A percentile compares a stretch with the other conserved stretches of the same genome.
These are phyloP conservation scores for Eupleurogrammus muticus DNA, from an alignment of 2,797 vertebrate species.

Conservation along the genomic window DNA sequence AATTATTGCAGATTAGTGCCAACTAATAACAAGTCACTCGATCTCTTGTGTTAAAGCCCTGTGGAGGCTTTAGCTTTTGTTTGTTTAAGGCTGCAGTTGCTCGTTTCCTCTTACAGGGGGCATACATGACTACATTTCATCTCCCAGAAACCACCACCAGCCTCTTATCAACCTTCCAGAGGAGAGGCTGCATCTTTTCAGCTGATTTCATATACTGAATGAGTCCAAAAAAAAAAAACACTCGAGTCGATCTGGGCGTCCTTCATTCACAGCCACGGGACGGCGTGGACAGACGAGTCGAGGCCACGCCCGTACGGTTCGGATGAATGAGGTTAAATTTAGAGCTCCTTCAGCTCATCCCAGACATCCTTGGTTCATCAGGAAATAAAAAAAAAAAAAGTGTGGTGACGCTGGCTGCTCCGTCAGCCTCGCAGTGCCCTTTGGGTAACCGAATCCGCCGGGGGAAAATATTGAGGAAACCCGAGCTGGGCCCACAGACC, in stretches of 20 bases:
- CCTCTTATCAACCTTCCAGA: slow-evolving; percentile 38
- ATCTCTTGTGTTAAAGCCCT: background rate
- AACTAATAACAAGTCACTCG: background rate
- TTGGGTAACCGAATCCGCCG: slow-evolving; percentile 90
- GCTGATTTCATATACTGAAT: slow-evolving; percentile 40
- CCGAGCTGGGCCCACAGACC: slow-evolving; percentile 87
- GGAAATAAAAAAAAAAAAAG: slow-evolving; percentile 36
- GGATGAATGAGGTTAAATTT: slow-evolving; percentile 73
- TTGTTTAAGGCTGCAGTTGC: slow-evolving; percentile 69
- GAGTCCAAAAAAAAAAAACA: slow-evolving; percentile 8
- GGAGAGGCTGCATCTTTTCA: slow-evolving; percentile 45
- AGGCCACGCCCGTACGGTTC: slow-evolving; percentile 34
- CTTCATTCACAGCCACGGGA: slow-evolving; percentile 40
- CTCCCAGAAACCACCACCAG: slow-evolving; percentile 27
- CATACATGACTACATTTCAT: slow-evolving; percentile 71
- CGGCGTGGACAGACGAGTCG: background rate
- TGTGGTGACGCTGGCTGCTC: slow-evolving; percentile 68
- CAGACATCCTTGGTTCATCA: slow-evolving; percentile 74
- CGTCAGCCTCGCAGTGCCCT: slow-evolving; percentile 84
- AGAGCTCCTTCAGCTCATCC: slow-evolving; percentile 71
- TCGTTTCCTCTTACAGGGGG: slow-evolving; percentile 76
- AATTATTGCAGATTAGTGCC: background rate
- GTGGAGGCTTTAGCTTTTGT: slow-evolving; percentile 4
- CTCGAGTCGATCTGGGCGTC: background rate
- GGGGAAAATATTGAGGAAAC: slow-evolving; percentile 94